Conservation (phyloP, 92 coral and sea anemone species). For the Bergia puertoricense region DNA sequence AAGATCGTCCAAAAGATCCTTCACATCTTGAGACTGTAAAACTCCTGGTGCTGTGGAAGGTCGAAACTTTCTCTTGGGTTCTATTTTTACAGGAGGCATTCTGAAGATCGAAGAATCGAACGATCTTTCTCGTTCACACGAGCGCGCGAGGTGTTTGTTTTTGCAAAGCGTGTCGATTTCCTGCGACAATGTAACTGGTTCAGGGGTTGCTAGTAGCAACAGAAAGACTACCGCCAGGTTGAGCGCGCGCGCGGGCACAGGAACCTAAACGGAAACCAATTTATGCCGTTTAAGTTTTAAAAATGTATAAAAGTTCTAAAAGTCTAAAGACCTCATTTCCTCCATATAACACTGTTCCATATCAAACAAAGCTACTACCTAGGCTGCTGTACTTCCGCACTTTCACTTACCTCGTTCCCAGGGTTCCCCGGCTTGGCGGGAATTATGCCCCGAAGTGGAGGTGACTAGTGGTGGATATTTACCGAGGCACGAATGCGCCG, state of each 20-base stretch:
- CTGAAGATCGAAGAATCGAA: constrained; percentile 49
- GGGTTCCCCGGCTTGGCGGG: too few species aligned
- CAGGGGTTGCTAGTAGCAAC: constrained; percentile 76
- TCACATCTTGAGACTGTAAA: constrained; percentile 84
- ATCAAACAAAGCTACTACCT: too few species aligned
- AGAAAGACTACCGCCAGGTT: not conserved
- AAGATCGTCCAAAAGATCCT: constrained; percentile 82
- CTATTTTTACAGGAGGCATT: constrained; percentile 87
- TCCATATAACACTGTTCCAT: too few species aligned
- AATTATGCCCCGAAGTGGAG: too few species aligned
- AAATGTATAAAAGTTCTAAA: too few species aligned
- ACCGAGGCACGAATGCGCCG: too few species aligned
- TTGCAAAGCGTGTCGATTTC: constrained; percentile 4
- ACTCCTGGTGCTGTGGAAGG: constrained; percentile 97
- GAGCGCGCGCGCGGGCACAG: not conserved
- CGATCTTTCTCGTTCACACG: not conserved
- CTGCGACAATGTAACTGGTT: constrained; percentile 60
- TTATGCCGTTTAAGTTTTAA: too few species aligned
- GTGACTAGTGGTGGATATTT: too few species aligned
- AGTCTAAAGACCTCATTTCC: too few species aligned
- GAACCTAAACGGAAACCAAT: too few species aligned
- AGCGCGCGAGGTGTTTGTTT: constrained; percentile 20
- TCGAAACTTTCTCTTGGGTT: constrained; percentile 63
- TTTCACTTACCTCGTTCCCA: too few species aligned
- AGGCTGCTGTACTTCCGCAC: too few species aligned